phyloP scores from a whole-genome alignment of 2,888 invertebrate species.

The Melanchra persicariae region DNA sequence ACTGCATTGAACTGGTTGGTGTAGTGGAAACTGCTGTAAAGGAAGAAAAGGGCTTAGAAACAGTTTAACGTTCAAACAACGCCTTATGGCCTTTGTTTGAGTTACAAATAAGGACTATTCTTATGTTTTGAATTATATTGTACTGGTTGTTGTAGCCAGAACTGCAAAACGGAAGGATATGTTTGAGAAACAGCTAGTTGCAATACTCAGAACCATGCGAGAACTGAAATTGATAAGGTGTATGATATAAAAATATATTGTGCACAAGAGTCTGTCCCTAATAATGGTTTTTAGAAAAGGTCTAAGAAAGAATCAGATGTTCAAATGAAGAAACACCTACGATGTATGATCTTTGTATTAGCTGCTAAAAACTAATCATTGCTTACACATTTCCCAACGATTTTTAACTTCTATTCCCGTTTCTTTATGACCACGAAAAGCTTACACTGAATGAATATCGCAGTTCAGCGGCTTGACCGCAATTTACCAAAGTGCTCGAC shows the following conservation, averaged over 20 bases:
- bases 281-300: too few species aligned
- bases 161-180: too few species aligned
- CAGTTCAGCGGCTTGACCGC: slow-evolving; percentile 38
- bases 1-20: neutral
- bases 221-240: too few species aligned
- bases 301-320: neutral
- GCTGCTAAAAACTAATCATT: neutral
- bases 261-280: too few species aligned
- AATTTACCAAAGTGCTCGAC: slow-evolving; percentile 61
- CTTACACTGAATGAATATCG: slow-evolving; percentile 42
- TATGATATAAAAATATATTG: too few species aligned
- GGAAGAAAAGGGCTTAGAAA: neutral
- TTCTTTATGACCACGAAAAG: neutral
- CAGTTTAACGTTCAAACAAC: neutral
- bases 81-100: neutral
- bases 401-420: neutral
- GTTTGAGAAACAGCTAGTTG: too few species aligned
- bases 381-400: neutral
- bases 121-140: too few species aligned
- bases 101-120: neutral
- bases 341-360: neutral
- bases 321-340: neutral
- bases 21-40: neutral
- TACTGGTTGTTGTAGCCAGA: too few species aligned
- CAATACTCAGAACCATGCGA: too few species aligned